A percentile compares a stretch with the other conserved stretches of the same genome.
phyloP scores from a whole-genome alignment of 2,797 vertebrate genomes.

The Acrossocheilus fasciatus region DNA sequence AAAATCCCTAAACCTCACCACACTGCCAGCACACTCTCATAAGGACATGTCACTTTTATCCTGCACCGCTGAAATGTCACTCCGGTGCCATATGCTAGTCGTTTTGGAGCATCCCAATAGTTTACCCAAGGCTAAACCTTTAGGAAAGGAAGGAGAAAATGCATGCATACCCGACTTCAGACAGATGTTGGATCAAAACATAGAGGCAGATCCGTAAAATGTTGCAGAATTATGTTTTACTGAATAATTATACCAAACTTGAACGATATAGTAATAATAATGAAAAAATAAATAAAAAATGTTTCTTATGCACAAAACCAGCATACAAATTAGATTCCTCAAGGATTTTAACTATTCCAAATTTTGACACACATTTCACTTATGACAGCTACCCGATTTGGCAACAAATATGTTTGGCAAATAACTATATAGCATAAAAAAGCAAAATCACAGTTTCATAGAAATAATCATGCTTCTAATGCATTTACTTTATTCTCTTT shows the following conservation, averaged over 20 bases:
- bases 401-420: neutral
- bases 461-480: neutral
- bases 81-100: neutral
- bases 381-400: neutral
- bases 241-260: neutral
- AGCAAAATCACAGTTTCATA: neutral
- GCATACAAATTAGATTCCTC: neutral
- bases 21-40: constrained; percentile 9
- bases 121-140: constrained; percentile 16
- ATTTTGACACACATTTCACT: neutral
- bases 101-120: constrained; percentile 1
- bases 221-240: neutral
- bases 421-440: neutral
- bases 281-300: no score
- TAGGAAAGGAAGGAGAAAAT: constrained; percentile 1
- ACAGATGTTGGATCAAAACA: neutral
- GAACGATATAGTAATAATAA: neutral
- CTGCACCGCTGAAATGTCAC: neutral
- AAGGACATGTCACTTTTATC: constrained; percentile 16
- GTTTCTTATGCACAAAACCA: neutral
- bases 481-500: constrained; percentile 15
- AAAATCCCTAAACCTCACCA: constrained; percentile 4
- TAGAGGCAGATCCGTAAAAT: neutral
- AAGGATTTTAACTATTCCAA: neutral
- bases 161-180: neutral